Percentiles rank a stretch among this genome's conserved stretches.
Evolutionary conservation across 2,888 invertebrate species (phyloP).

Genomic region (Drosophila peninsularis): DNA sequence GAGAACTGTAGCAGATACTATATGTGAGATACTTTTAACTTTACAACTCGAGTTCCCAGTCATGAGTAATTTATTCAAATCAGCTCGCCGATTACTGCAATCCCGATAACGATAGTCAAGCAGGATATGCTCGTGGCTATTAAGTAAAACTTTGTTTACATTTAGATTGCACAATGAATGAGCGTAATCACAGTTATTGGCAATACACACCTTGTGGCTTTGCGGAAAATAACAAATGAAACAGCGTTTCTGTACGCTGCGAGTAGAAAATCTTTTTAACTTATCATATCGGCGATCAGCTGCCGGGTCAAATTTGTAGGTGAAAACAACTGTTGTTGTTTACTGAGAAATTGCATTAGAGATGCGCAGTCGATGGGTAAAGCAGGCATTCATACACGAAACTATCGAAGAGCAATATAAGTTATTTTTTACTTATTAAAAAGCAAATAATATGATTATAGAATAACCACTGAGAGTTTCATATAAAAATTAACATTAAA

Average conservation of each 20-base stretch:
- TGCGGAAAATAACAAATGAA: not conserved
- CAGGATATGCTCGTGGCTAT: slow-evolving; percentile 1
- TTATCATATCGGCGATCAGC: slow-evolving; percentile 45
- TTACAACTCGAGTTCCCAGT: not conserved
- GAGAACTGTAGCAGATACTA: not conserved
- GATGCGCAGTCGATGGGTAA: slow-evolving; percentile 15
- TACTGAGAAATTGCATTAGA: slow-evolving; percentile 26
- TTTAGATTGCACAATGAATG: not conserved
- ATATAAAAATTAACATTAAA: no score
- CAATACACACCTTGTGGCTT: slow-evolving; percentile 5
- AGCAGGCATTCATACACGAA: not conserved
- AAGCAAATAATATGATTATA: no score
- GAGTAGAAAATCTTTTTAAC: slow-evolving; percentile 26
- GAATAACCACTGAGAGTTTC: no score
- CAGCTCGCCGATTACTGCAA: not conserved
- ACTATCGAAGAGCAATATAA: not conserved
- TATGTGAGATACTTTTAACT: no score
- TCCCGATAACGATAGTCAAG: not conserved
- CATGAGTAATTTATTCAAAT: not conserved
- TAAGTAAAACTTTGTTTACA: slow-evolving; percentile 11
- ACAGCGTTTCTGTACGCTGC: not conserved
- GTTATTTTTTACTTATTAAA: not conserved
- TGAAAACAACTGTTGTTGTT: slow-evolving; percentile 53
- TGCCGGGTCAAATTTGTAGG: slow-evolving; percentile 55
- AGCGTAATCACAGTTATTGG: not conserved